Evolutionary conservation across 2,888 invertebrate genomes (phyloP).

Genomic region (Tuberolachnus salignus): DNA sequence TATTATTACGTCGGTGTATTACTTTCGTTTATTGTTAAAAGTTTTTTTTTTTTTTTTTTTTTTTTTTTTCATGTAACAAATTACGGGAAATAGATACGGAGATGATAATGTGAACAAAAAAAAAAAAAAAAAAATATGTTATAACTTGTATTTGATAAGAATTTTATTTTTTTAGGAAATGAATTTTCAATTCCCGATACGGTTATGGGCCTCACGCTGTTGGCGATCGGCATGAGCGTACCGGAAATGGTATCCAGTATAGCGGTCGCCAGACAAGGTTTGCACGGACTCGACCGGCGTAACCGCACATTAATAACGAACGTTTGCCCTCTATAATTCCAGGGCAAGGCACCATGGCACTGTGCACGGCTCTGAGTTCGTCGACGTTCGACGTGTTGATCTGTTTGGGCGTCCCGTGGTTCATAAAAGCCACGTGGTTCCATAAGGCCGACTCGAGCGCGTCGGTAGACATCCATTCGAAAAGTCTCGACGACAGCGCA

Average conservation of each 20-base stretch:
- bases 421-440: constrained; percentile 68
- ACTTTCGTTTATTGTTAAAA: too few relatives aligned
- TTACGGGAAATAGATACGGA: too few relatives aligned
- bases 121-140: too few relatives aligned
- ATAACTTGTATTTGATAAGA: too few relatives aligned
- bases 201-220: constrained; percentile 82
- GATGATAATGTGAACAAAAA: too few relatives aligned
- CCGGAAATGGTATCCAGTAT: constrained; percentile 87
- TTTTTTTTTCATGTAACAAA: too few relatives aligned
- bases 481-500: constrained; percentile 54
- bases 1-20: too few relatives aligned
- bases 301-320: not conserved
- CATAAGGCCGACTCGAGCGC: constrained; percentile 38
- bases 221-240: constrained; percentile 84
- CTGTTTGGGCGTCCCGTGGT: constrained; percentile 80
- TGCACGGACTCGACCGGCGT: not conserved
- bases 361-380: constrained; percentile 81
- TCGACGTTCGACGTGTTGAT: constrained; percentile 82
- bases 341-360: constrained; percentile 79
- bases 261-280: constrained; percentile 80
- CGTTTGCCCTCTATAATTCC: constrained; percentile 57
- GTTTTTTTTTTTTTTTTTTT: too few relatives aligned
- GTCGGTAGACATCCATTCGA: constrained; percentile 53
- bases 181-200: constrained; percentile 81
- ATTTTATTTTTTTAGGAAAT: constrained; percentile 73